Percentiles rank a stretch among this genome's conserved stretches.
Evolutionary conservation across 2,888 invertebrate species (phyloP).

Genomic region (Drosophila anomelani): DNA sequence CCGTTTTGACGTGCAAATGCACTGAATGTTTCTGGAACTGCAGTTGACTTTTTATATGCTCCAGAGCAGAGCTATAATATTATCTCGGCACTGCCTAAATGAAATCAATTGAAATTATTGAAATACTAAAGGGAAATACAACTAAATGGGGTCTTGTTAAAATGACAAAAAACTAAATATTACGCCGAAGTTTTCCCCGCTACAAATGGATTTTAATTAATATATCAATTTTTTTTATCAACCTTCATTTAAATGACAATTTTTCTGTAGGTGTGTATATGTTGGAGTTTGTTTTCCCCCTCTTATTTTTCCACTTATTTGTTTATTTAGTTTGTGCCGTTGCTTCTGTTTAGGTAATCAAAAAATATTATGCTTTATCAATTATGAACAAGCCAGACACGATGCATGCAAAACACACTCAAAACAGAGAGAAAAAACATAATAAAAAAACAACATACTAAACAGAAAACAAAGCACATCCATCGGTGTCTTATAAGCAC

Average conservation of each 20-base stretch:
- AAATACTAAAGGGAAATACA: too few species aligned
- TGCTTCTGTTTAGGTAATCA: constrained; percentile 6
- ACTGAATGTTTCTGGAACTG: too few species aligned
- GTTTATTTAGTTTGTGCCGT: neutral
- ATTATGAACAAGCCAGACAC: constrained; percentile 5
- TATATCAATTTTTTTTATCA: neutral
- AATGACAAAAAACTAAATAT: neutral
- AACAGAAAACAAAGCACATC: constrained; percentile 4
- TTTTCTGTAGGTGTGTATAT: neutral
- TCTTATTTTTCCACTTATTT: neutral
- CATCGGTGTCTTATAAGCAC: neutral
- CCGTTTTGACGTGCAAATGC: too few species aligned
- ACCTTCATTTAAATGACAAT: neutral
- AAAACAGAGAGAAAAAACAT: neutral
- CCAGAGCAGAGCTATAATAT: too few species aligned
- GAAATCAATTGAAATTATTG: too few species aligned
- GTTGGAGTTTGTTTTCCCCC: neutral
- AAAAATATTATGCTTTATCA: constrained; percentile 3
- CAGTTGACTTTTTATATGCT: too few species aligned
- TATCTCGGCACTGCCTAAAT: too few species aligned
- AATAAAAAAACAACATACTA: neutral
- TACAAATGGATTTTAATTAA: neutral
- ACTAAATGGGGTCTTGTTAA: neutral
- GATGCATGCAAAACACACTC: neutral
- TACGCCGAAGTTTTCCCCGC: neutral